Conservation (phyloP, 2,113 vertebrate genomes). For the Poecile atricapillus region DNA sequence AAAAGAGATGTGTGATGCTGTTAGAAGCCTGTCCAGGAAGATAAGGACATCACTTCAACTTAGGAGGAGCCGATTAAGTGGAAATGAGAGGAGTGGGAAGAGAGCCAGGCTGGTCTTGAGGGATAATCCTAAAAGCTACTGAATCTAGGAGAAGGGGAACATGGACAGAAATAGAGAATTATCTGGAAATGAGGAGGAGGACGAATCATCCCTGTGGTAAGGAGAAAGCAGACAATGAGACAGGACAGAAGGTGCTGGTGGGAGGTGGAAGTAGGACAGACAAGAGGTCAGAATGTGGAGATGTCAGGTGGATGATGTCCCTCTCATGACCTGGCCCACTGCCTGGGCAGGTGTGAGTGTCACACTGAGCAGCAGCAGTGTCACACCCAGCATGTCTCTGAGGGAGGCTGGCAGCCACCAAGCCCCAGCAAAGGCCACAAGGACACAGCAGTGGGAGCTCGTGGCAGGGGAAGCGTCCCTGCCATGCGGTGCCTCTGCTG, state of each 20-base stretch:
- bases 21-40: not conserved
- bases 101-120: not conserved
- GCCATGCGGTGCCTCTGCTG: fast-evolving
- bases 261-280: not conserved
- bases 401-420: not conserved
- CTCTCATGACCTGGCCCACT: fast-evolving
- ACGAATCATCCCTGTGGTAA: not conserved
- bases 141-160: not conserved
- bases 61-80: not conserved
- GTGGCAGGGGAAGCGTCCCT: not conserved
- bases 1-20: not conserved
- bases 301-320: too few relatives aligned
- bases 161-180: not conserved
- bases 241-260: not conserved
- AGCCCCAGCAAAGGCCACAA: not conserved
- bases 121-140: not conserved
- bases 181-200: not conserved
- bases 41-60: fast-evolving
- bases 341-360: fast-evolving
- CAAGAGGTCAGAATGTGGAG: not conserved
- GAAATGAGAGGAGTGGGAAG: not conserved
- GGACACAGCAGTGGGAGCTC: not conserved
- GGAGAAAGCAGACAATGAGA: not conserved
- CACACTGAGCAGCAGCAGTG: fast-evolving
- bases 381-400: fast-evolving